Evolutionary conservation across 2,888 invertebrate species (phyloP).

Genomic region (Mechanitis mazaeus): DNA sequence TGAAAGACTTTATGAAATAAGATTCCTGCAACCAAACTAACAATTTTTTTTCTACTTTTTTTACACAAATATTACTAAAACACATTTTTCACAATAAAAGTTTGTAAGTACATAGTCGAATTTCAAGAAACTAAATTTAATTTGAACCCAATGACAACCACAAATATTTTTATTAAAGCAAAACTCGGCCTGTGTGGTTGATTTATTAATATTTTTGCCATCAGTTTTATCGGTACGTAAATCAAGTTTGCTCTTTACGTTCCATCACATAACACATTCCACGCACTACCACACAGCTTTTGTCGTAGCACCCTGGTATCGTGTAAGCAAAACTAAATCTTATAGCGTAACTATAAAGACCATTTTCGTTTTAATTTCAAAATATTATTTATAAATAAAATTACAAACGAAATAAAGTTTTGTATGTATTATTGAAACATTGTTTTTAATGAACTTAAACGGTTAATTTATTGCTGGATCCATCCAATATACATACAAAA

Average conservation of each 20-base stretch:
- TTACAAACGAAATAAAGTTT: conserved; percentile 13
- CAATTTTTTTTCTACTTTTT: neutral
- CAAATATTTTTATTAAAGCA: conserved; percentile 18
- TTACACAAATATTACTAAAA: neutral
- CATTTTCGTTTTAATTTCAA: neutral
- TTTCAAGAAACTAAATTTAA: conserved; percentile 14
- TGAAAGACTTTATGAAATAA: too few relatives aligned
- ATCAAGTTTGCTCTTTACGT: conserved; percentile 8
- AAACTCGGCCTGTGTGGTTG: conserved; percentile 14
- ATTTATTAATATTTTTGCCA: conserved; percentile 22
- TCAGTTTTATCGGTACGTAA: conserved; percentile 17
- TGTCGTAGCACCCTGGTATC: neutral
- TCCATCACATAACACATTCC: conserved; percentile 9
- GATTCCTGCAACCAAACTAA: neutral
- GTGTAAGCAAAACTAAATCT: neutral
- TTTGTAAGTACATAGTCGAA: neutral
- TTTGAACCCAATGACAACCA: conserved; percentile 15
- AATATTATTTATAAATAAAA: neutral
- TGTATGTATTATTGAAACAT: conserved; percentile 21
- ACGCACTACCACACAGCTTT: conserved; percentile 9
- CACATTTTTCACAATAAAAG: neutral
- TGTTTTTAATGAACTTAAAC: conserved; percentile 20
- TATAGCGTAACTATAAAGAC: neutral
- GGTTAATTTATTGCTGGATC: conserved; percentile 11
- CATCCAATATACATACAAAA: neutral